Conservation (phyloP, 2,888 invertebrate species). For the Smittia aterrima region DNA sequence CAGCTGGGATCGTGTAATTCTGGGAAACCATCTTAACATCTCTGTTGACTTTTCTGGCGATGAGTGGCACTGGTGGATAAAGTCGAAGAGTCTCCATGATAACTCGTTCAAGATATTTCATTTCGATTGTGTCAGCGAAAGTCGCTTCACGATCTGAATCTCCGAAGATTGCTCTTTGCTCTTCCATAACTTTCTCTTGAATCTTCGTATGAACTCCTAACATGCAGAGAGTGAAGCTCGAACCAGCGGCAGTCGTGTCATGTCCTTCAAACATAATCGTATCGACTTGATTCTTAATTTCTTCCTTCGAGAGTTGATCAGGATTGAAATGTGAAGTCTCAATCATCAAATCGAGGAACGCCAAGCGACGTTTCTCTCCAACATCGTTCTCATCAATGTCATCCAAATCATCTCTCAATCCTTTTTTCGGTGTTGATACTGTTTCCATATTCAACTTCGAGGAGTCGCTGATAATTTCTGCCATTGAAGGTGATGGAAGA, state of each 20-base stretch:
- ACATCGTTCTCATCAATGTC: slow-evolving; percentile 78
- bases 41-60: slow-evolving; percentile 68
- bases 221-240: slow-evolving; percentile 81
- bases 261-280: slow-evolving; percentile 83
- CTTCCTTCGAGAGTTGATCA: slow-evolving; percentile 60
- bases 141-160: slow-evolving; percentile 73
- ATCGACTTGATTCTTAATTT: slow-evolving; percentile 83
- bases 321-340: slow-evolving; percentile 57
- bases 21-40: slow-evolving; percentile 66
- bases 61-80: slow-evolving; percentile 78
- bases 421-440: slow-evolving; percentile 53
- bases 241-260: slow-evolving; percentile 66
- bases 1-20: slow-evolving; percentile 65
- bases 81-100: slow-evolving; percentile 73
- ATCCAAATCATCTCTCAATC: slow-evolving; percentile 74
- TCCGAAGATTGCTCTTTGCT: slow-evolving; percentile 73
- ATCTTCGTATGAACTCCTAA: slow-evolving; percentile 78
- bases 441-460: too few relatives aligned
- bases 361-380: slow-evolving; percentile 77
- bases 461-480: slow-evolving; percentile 55
- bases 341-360: slow-evolving; percentile 85
- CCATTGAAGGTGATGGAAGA: slow-evolving; percentile 52
- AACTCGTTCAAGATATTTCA: slow-evolving; percentile 79
- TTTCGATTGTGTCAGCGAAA: slow-evolving; percentile 72
- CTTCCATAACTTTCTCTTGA: slow-evolving; percentile 71